Evolutionary conservation across 2,888 invertebrate species (phyloP).

Genomic region (Rhingia rostrata): DNA sequence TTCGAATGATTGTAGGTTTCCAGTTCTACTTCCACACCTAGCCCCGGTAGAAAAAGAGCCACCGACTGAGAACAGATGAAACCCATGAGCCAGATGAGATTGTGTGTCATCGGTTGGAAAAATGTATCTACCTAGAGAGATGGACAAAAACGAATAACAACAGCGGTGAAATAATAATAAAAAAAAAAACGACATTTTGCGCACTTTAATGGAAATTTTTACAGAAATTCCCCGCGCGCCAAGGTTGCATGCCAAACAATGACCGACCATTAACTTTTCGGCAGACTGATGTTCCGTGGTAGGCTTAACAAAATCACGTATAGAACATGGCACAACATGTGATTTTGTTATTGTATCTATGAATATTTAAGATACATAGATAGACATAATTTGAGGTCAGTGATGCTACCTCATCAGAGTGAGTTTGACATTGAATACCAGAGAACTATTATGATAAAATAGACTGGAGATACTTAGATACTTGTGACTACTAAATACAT

Average conservation of each 20-base stretch:
- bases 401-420: slow-evolving; percentile 38
- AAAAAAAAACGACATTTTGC: slow-evolving; percentile 20
- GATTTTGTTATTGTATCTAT: neutral
- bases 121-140: slow-evolving; percentile 20
- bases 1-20: slow-evolving; percentile 59
- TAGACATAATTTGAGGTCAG: slow-evolving; percentile 42
- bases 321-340: slow-evolving; percentile 11
- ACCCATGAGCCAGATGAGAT: slow-evolving; percentile 25
- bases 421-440: slow-evolving; percentile 16
- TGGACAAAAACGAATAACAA: too few relatives aligned
- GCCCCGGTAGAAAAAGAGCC: neutral
- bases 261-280: slow-evolving; percentile 46
- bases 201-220: slow-evolving; percentile 45
- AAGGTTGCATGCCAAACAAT: slow-evolving; percentile 58
- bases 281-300: slow-evolving; percentile 11
- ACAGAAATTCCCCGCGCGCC: slow-evolving; percentile 30
- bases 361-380: slow-evolving; percentile 6
- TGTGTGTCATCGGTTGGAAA: slow-evolving; percentile 54
- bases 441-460: too few relatives aligned
- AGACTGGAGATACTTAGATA: too few relatives aligned
- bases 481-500: too few relatives aligned
- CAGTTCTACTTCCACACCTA: neutral
- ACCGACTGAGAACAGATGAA: neutral
- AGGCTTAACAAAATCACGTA: slow-evolving; percentile 37
- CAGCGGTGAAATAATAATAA: too few relatives aligned